These are phyloP conservation scores for Triops longicaudatus DNA, from an alignment of 1,140 invertebrate genomes.

Conservation along the genomic window DNA sequence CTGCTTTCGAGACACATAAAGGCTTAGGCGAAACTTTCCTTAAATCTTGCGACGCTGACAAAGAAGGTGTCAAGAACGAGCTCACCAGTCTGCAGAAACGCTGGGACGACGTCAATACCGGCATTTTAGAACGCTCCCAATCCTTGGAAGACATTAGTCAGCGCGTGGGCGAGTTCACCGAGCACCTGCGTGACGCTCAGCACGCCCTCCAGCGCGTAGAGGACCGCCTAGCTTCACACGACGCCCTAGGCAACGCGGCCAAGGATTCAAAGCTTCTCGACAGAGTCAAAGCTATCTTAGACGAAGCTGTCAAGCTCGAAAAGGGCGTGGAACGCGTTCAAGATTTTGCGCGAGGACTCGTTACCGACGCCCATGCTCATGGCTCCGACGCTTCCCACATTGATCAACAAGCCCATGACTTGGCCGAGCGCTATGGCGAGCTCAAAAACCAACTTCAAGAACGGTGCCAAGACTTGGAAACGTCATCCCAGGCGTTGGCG, in stretches of 20 bases:
- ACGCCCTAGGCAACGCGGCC: slow-evolving; percentile 63
- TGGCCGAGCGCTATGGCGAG: slow-evolving; percentile 68
- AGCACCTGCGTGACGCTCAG: slow-evolving; percentile 70
- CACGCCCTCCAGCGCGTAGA: slow-evolving; percentile 75
- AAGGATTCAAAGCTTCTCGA: slow-evolving; percentile 73
- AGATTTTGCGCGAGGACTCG: slow-evolving; percentile 62
- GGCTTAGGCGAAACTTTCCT: slow-evolving; percentile 73
- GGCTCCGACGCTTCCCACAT: slow-evolving; percentile 61
- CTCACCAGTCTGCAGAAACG: slow-evolving; percentile 67
- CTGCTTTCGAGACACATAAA: slow-evolving; percentile 82
- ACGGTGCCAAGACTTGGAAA: slow-evolving; percentile 69
- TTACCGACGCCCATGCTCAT: slow-evolving; percentile 51
- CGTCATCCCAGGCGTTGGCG: slow-evolving; percentile 73
- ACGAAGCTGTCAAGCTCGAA: slow-evolving; percentile 63
- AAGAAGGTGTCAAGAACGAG: slow-evolving; percentile 76
- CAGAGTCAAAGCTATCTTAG: slow-evolving; percentile 64
- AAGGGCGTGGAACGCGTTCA: slow-evolving; percentile 65
- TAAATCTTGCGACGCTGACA: slow-evolving; percentile 73
- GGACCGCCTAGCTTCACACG: slow-evolving; percentile 72
- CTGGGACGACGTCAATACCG: slow-evolving; percentile 80
- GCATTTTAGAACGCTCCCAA: slow-evolving; percentile 54
- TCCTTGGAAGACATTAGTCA: slow-evolving; percentile 74
- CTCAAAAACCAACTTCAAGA: slow-evolving; percentile 67
- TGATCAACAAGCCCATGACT: slow-evolving; percentile 62
- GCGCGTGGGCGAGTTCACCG: slow-evolving; percentile 61